Base-by-base conservation (phyloP, 2,888 invertebrate species). In the Heteropelma amictum region DNA sequence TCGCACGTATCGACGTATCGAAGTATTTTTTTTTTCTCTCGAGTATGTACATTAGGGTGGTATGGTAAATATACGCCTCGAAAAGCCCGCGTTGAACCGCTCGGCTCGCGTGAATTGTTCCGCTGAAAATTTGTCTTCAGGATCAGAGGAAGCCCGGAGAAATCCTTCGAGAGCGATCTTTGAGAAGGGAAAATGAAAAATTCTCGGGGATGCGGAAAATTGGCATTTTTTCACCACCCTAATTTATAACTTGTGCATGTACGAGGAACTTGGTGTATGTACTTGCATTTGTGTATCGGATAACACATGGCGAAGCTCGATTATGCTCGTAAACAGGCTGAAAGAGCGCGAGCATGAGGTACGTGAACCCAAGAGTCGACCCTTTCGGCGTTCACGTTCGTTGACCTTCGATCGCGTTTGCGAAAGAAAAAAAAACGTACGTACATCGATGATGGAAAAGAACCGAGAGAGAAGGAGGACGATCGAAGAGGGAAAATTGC, bases 251-350 rank as follows among this genome's bases (percentile, higher is more conserved):
- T n/a, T n/a, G 10, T 33, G n/a, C n/a, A 33, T 8, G n/a, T 33
- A 33, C 33, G 1, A n/a, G n/a, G n/a, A 0, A 33, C n/a, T 8
- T 33, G 33, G 33, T 47, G 21, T 38, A 38, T 19, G 14, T 42
- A 42, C 8, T 7, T 17, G 17, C 33, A 45, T 47, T 61, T 65
- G 33, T 51, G 61, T 53, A 38, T 42, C 54, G 53, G 19, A 28
- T 53, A 69, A 17, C 56, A 54, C 38, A 47, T 49, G 54, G 56
- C 10, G 12, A 28, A 60, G 35, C 56, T 67, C 75, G 63, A 75
- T 75, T 75, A 75, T 75, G n/a, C n/a, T 71, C 56, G 42, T 63
- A 71, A 71, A 71, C 51, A n/a, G 47, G 28, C 1, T 1, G 28
- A 30, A 28, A 6, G 40, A 69, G 35, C 68, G 47, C 28, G 64